These are phyloP conservation scores for Lordiphosa clarofinis DNA, from an alignment of 1,140 invertebrate species.

Conservation along the genomic window DNA sequence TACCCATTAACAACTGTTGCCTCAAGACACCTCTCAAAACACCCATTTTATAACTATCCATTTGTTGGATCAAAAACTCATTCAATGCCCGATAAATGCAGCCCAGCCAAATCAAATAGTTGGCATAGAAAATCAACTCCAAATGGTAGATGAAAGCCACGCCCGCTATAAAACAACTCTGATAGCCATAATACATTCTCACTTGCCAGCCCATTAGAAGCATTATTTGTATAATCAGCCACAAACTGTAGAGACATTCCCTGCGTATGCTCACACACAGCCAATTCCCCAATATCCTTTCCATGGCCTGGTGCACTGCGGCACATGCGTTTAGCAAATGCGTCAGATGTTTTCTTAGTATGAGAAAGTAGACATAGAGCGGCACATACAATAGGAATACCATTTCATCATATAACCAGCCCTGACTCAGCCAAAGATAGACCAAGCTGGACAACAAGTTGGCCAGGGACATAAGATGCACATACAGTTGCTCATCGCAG, in stretches of 20 bases:
- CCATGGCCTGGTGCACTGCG: conserved; percentile 15
- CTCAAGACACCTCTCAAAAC: conserved; percentile 17
- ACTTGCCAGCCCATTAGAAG: conserved; percentile 33
- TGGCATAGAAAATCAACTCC: conserved; percentile 46
- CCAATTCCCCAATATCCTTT: conserved; percentile 24
- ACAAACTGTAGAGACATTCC: conserved; percentile 27
- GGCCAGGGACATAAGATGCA: conserved; percentile 33
- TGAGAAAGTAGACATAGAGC: conserved; percentile 43
- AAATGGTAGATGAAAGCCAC: conserved; percentile 40
- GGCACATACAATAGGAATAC: conserved; percentile 40
- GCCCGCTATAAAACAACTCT: conserved; percentile 40
- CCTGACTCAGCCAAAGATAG: conserved; percentile 41
- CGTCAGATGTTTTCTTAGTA: conserved; percentile 30
- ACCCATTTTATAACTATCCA: conserved; percentile 23
- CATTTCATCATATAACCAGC: conserved; percentile 42
- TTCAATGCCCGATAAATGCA: conserved; percentile 43
- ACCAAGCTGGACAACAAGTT: conserved; percentile 20
- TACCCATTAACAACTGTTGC: conserved; percentile 26
- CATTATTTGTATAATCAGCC: conserved; percentile 24
- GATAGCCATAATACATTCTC: conserved; percentile 43
- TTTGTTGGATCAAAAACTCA: conserved; percentile 33
- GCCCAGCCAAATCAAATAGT: conserved; percentile 50
- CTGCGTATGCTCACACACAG: conserved; percentile 35
- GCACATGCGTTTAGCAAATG: conserved; percentile 39
- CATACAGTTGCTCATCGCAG: conserved; percentile 50